Evolutionary conservation across 2,797 vertebrate genomes (phyloP).

Genomic region (Helarctos malayanus): DNA sequence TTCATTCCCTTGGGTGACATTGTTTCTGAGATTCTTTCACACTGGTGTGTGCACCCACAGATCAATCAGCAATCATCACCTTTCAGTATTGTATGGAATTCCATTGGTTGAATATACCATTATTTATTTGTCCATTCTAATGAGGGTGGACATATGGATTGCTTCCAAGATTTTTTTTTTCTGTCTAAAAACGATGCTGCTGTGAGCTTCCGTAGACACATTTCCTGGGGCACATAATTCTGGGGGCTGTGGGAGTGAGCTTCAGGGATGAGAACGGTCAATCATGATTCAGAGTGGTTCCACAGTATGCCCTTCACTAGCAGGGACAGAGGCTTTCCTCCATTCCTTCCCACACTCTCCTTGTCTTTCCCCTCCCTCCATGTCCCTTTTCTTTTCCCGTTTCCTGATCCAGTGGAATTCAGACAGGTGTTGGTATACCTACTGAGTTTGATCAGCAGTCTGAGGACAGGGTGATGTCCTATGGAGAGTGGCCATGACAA

Average conservation of each 20-base stretch:
- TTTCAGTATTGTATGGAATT: neutral
- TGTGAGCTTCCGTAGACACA: neutral
- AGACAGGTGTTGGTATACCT: neutral
- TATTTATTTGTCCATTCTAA: neutral
- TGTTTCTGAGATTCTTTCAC: neutral
- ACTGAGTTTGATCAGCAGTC: neutral
- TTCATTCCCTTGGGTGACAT: neutral
- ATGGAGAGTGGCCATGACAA: too few relatives aligned
- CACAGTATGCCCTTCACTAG: too few relatives aligned
- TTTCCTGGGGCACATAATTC: neutral
- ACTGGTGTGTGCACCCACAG: neutral
- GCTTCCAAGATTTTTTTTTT: neutral
- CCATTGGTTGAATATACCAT: neutral
- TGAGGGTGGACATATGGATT: too few relatives aligned
- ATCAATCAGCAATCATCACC: neutral
- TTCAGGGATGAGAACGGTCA: neutral
- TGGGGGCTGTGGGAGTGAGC: neutral
- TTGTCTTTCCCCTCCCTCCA: neutral
- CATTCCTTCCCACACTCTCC: rapidly evolving
- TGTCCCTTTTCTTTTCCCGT: neutral
- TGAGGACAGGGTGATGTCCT: neutral
- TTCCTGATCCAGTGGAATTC: neutral
- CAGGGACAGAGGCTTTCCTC: neutral
- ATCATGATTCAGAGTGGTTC: neutral
- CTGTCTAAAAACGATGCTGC: neutral